phyloP scores from a whole-genome alignment of 2,113 vertebrate genomes.

The Trematocara variabile region DNA sequence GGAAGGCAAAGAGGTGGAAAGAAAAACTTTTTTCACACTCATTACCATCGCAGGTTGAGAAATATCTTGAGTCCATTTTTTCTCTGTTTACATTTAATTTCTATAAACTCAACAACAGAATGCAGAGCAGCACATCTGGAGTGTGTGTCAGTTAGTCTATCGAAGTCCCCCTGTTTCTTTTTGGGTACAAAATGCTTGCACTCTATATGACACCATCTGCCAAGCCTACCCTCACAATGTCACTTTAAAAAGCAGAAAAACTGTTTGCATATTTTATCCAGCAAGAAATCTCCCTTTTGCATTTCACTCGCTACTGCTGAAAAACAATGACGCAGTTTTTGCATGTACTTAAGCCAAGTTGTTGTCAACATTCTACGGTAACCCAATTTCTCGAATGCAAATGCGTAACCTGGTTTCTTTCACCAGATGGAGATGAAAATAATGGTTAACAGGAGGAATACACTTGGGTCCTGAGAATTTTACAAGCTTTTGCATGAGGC shows the following conservation, averaged over 20 bases:
- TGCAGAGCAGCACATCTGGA: background rate
- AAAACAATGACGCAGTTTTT: background rate
- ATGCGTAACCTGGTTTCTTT: background rate
- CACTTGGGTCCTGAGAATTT: background rate
- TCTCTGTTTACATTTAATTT: background rate
- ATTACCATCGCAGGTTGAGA: slow-evolving; percentile 20
- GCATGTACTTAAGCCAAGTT: background rate
- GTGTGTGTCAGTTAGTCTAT: background rate
- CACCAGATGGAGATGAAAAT: background rate
- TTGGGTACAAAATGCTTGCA: background rate
- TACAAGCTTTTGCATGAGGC: background rate
- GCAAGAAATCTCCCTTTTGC: background rate
- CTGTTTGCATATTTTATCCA: background rate
- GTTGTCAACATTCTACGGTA: background rate
- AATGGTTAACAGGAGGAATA: background rate
- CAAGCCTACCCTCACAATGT: background rate
- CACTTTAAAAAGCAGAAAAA: background rate
- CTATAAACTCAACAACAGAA: background rate
- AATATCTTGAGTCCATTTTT: background rate
- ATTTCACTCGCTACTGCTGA: background rate
- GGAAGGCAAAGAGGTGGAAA: background rate
- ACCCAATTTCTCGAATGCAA: slow-evolving; percentile 4
- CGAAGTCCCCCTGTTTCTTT: background rate
- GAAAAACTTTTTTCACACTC: background rate
- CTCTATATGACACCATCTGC: background rate